A percentile compares a stretch with the other conserved stretches of the same genome.
Evolutionary conservation across 2,113 vertebrate species (phyloP).

Genomic region (Neomonachus schauinslandi): DNA sequence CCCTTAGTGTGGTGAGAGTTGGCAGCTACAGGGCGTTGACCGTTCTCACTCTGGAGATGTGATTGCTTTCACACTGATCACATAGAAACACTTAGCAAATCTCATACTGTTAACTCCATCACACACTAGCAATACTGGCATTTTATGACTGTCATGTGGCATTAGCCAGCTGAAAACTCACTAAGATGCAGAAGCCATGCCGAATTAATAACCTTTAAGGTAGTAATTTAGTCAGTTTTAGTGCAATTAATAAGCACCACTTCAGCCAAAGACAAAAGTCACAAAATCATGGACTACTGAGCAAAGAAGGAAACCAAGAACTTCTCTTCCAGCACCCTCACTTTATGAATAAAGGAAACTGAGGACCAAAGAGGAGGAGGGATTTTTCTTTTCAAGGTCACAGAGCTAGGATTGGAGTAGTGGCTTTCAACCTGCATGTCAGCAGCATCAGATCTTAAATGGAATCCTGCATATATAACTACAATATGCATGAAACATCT

Average conservation of each 20-base stretch:
- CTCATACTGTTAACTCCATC: slow-evolving; percentile 72
- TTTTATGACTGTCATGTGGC: slow-evolving; percentile 62
- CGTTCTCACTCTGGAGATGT: slow-evolving; percentile 69
- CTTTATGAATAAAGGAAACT: slow-evolving; percentile 12
- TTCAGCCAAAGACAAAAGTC: slow-evolving; percentile 61
- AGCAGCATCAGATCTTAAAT: background rate
- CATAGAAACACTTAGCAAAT: slow-evolving; percentile 72
- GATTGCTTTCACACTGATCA: slow-evolving; percentile 77
- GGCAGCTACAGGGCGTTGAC: slow-evolving; percentile 71
- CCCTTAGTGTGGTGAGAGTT: slow-evolving; percentile 34
- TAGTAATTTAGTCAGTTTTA: slow-evolving; percentile 53
- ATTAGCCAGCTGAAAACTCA: slow-evolving; percentile 69
- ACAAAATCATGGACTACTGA: background rate
- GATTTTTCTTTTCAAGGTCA: background rate
- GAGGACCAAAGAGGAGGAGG: background rate
- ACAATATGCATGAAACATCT: background rate
- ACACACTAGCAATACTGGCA: slow-evolving; percentile 55
- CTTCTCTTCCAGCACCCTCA: background rate
- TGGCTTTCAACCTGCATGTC: background rate
- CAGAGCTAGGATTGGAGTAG: background rate
- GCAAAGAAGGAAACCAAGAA: background rate
- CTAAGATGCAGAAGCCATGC: slow-evolving; percentile 34
- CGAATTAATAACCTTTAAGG: slow-evolving; percentile 65
- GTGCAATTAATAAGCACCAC: slow-evolving; percentile 37
- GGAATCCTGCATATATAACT: background rate